Conservation (phyloP, 2,888 invertebrate genomes). For the Aspidiotus rigidus region DNA sequence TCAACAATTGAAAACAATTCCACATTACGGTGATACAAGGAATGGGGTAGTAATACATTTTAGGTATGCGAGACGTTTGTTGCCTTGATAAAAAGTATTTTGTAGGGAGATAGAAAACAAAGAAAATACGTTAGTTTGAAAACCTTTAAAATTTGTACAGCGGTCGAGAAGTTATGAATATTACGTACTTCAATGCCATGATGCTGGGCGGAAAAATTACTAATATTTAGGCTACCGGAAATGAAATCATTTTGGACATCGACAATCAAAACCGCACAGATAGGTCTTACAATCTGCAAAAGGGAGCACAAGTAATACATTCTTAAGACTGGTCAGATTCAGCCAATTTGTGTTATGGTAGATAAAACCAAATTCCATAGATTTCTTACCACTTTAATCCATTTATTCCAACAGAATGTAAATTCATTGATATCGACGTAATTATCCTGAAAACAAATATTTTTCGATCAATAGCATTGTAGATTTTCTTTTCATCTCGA, state of each 20-base stretch:
- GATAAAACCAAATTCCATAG: constrained; percentile 33
- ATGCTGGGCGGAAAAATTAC: constrained; percentile 84
- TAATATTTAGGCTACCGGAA: constrained; percentile 83
- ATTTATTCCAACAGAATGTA: constrained; percentile 76
- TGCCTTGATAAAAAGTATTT: neutral
- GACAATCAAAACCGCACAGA: constrained; percentile 80
- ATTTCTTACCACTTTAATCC: constrained; percentile 70
- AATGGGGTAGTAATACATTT: neutral
- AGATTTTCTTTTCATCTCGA: too few species aligned
- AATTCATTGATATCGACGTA: constrained; percentile 75
- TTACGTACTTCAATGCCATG: constrained; percentile 66
- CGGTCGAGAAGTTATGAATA: too few species aligned
- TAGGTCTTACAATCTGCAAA: constrained; percentile 68
- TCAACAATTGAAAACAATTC: neutral
- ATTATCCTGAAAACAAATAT: constrained; percentile 48
- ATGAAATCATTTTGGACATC: constrained; percentile 99
- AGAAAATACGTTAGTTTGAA: neutral
- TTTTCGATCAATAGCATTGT: too few species aligned
- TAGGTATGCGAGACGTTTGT: neutral
- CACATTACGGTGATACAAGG: neutral
- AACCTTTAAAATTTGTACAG: too few species aligned
- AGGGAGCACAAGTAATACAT: constrained; percentile 14
- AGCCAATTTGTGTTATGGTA: neutral
- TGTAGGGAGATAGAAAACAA: neutral
- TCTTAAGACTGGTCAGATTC: constrained; percentile 38